phyloP scores from a whole-genome alignment of 2,113 vertebrate species.

The Chascanopsetta lugubris region DNA sequence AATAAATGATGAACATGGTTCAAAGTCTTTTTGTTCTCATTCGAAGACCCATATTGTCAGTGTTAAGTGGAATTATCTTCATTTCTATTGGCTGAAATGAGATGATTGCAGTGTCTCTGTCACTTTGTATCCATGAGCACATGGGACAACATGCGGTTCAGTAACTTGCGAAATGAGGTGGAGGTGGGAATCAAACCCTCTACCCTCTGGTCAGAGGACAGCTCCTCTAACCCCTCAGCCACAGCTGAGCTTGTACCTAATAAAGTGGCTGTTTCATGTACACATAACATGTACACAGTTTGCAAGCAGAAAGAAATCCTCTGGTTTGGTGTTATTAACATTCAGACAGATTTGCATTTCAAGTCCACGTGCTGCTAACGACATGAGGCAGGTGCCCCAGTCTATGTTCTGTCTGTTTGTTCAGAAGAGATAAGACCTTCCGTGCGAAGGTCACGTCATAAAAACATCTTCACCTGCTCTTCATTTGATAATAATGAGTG shows the following conservation, averaged over 20 bases:
- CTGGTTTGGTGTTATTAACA: background rate
- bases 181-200: too few species aligned
- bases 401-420: constrained; percentile 7
- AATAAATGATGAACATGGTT: constrained; percentile 26
- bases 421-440: constrained; percentile 4
- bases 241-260: too few species aligned
- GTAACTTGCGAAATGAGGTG: too few species aligned
- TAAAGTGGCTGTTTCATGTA: too few species aligned
- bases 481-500: background rate
- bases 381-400: background rate
- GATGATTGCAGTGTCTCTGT: too few species aligned
- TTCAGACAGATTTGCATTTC: background rate
- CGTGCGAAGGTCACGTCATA: background rate
- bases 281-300: too few species aligned
- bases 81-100: too few species aligned
- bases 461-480: background rate
- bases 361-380: background rate
- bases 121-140: too few species aligned
- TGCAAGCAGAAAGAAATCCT: background rate
- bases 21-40: background rate
- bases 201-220: too few species aligned
- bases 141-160: too few species aligned
- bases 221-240: too few species aligned
- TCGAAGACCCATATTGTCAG: too few species aligned
- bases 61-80: background rate